Evolutionary conservation across 2,113 vertebrate genomes (phyloP).

Genomic region (Agapornis roseicollis): DNA sequence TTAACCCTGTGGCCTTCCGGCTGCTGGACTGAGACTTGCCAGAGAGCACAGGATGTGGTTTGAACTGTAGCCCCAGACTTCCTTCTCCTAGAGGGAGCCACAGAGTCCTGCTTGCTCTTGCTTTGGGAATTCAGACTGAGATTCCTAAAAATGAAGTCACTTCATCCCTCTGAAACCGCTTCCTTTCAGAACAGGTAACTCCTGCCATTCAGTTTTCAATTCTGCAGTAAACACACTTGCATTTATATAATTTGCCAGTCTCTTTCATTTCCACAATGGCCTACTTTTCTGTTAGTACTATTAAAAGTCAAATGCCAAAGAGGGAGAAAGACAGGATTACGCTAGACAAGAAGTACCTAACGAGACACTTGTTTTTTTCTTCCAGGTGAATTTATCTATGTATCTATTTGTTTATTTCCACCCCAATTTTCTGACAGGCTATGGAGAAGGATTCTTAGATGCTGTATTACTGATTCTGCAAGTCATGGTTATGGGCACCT

Average conservation of each 20-base stretch:
- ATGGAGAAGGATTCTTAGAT: background rate
- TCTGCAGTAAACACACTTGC: background rate
- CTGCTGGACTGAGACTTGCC: background rate
- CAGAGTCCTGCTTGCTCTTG: background rate
- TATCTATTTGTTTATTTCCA: background rate
- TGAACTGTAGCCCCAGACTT: background rate
- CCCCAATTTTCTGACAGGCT: background rate
- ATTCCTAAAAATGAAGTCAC: background rate
- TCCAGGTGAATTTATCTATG: background rate
- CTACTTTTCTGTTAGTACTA: background rate
- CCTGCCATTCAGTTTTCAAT: background rate
- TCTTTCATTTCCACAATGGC: conserved; percentile 1
- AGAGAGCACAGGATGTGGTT: background rate
- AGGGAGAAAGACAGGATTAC: background rate
- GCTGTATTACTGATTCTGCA: background rate
- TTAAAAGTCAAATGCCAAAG: background rate
- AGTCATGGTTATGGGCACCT: background rate
- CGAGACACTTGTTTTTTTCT: background rate
- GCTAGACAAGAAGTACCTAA: background rate
- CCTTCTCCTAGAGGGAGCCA: background rate
- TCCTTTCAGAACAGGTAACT: background rate
- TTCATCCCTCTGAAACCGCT: background rate
- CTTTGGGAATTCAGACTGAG: background rate
- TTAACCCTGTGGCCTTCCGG: background rate
- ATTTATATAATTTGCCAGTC: background rate